phyloP scores from a whole-genome alignment of 2,888 invertebrate genomes.

The Apeira syringaria region DNA sequence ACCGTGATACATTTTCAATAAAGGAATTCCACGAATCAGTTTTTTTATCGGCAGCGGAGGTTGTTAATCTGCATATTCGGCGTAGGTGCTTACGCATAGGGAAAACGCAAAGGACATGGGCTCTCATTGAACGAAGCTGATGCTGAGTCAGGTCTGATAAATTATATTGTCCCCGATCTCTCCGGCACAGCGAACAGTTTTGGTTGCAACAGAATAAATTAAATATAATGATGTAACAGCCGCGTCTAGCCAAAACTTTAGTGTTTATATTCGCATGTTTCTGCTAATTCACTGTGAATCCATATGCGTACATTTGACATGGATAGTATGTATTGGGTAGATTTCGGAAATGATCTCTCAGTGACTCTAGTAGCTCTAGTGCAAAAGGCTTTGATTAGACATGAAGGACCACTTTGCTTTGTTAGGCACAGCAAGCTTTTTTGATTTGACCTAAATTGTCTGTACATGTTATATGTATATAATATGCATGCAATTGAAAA shows the following conservation, averaged over 20 bases:
- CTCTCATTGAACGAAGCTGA: slow-evolving; percentile 22
- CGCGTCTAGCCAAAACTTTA: slow-evolving; percentile 36
- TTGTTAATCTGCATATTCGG: slow-evolving; percentile 1
- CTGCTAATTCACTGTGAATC: slow-evolving; percentile 40
- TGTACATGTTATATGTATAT: too few relatives aligned
- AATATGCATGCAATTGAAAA: too few relatives aligned
- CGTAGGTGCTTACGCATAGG: slow-evolving; percentile 20
- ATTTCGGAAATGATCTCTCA: slow-evolving; percentile 8
- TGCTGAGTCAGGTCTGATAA: slow-evolving; percentile 36
- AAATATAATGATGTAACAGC: slow-evolving; percentile 41
- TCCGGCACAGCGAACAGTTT: slow-evolving; percentile 28
- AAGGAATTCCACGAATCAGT: too few relatives aligned
- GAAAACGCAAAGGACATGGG: slow-evolving; percentile 23
- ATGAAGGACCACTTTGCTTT: too few relatives aligned
- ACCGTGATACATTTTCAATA: too few relatives aligned
- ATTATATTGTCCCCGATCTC: slow-evolving; percentile 35
- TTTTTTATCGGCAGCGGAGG: too few relatives aligned
- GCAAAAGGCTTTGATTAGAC: too few relatives aligned
- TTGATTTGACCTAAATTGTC: too few relatives aligned
- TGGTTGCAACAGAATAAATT: slow-evolving; percentile 37
- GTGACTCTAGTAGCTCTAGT: too few relatives aligned
- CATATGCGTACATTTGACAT: slow-evolving; percentile 20
- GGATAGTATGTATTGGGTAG: slow-evolving; percentile 15
- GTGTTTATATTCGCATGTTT: slow-evolving; percentile 44
- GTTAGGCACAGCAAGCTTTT: too few relatives aligned